Percentiles rank a stretch among this genome's conserved stretches.
These are phyloP conservation scores for Altica lythri DNA, from an alignment of 2,888 invertebrate species.

Conservation along the genomic window DNA sequence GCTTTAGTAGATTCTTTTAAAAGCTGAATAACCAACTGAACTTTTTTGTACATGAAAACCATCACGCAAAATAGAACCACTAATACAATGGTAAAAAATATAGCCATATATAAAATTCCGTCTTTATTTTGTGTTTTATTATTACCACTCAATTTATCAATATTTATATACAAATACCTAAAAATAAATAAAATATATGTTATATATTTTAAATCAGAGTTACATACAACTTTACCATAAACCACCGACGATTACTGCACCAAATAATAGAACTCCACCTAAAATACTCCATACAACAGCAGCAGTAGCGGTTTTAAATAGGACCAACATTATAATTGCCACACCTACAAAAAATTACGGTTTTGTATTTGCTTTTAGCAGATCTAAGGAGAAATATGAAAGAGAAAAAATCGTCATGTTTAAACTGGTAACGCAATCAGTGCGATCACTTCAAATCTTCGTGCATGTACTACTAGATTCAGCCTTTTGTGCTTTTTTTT, in stretches of 20 bases:
- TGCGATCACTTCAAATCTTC: too few relatives aligned
- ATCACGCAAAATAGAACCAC: slow-evolving; percentile 30
- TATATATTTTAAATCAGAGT: not conserved
- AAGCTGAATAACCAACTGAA: slow-evolving; percentile 61
- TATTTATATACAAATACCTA: slow-evolving; percentile 23
- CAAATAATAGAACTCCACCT: slow-evolving; percentile 28
- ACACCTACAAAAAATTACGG: slow-evolving; percentile 36
- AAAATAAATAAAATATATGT: slow-evolving; percentile 5
- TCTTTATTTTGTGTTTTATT: too few relatives aligned
- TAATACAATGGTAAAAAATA: slow-evolving; percentile 34
- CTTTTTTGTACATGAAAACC: slow-evolving; percentile 48
- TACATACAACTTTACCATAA: slow-evolving; percentile 35
- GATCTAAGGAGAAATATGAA: too few relatives aligned
- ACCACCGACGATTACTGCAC: slow-evolving; percentile 15
- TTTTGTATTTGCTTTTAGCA: too few relatives aligned
- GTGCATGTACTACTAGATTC: too few relatives aligned
- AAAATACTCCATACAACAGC: slow-evolving; percentile 40
- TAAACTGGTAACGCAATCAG: too few relatives aligned
- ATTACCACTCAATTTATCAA: not conserved
- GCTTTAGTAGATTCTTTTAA: slow-evolving; percentile 65
- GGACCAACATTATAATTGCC: slow-evolving; percentile 34
- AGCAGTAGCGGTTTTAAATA: slow-evolving; percentile 35
- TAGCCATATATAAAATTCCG: slow-evolving; percentile 21
- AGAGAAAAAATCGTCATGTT: too few relatives aligned
- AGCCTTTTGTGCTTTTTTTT: too few relatives aligned